A percentile compares a stretch with the other conserved stretches of the same genome.
Conservation (phyloP, 2,888 invertebrate species). For the Cephus rjabovi region DNA sequence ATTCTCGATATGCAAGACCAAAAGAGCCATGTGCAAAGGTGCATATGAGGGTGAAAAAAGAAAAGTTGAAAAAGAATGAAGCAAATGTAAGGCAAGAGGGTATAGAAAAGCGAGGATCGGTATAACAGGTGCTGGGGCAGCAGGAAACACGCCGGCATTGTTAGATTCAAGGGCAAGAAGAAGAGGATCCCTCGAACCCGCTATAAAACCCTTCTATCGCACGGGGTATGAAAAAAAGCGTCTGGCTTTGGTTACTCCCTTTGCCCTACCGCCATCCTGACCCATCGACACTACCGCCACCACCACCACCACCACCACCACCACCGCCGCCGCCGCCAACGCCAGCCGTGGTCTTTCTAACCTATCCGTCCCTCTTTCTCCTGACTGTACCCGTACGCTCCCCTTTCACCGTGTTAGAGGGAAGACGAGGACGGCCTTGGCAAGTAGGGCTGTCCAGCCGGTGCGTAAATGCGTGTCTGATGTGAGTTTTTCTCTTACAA, state of each 20-base stretch:
- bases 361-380: neutral
- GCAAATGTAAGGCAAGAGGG: neutral
- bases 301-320: neutral
- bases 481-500: neutral
- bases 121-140: constrained; percentile 41
- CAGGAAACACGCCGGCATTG: constrained; percentile 42
- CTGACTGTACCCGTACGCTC: neutral
- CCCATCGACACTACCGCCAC: neutral
- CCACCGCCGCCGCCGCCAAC: neutral
- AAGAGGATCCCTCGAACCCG: constrained; percentile 5
- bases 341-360: neutral
- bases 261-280: neutral
- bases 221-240: constrained; percentile 23
- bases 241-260: constrained; percentile 6
- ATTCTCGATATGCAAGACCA: neutral
- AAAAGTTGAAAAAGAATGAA: neutral
- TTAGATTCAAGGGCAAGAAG: constrained; percentile 39
- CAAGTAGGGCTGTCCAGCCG: constrained; percentile 31
- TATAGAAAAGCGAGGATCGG: constrained; percentile 13
- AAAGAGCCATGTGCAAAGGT: neutral
- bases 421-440: constrained; percentile 30
- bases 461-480: constrained; percentile 9
- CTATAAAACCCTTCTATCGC: constrained; percentile 38
- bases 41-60: neutral
- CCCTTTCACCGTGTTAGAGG: neutral